Evolutionary conservation across 2,888 invertebrate genomes (phyloP).

Genomic region (Apamea anceps): DNA sequence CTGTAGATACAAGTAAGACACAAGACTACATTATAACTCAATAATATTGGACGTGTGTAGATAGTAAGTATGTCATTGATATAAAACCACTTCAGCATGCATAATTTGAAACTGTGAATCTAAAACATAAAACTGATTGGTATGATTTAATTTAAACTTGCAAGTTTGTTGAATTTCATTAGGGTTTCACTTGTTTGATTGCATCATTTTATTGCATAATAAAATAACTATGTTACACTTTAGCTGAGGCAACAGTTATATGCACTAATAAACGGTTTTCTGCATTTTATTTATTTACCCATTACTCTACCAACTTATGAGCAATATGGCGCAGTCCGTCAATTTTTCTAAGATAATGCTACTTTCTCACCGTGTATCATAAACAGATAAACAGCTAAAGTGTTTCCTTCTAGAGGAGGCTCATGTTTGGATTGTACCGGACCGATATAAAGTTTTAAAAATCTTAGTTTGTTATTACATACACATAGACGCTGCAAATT

Average conservation of each 20-base stretch:
- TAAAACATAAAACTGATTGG: constrained; percentile 32
- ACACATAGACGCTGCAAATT: not conserved
- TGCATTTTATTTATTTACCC: not conserved
- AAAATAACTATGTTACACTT: constrained; percentile 8
- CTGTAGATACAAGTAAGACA: constrained; percentile 15
- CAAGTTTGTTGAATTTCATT: constrained; percentile 36
- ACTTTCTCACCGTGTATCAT: not conserved
- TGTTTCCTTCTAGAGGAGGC: not conserved
- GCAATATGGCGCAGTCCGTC: not conserved
- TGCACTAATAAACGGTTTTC: constrained; percentile 9
- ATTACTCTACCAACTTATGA: not conserved
- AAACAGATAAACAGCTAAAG: not conserved
- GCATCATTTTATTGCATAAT: constrained; percentile 40
- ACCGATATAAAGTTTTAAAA: not conserved
- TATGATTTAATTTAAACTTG: constrained; percentile 47
- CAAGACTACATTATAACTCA: not conserved
- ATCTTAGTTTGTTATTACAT: not conserved
- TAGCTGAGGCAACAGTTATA: constrained; percentile 10
- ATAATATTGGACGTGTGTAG: constrained; percentile 3
- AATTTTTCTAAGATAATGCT: not conserved
- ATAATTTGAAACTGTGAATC: constrained; percentile 27
- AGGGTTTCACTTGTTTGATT: constrained; percentile 34
- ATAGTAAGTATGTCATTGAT: constrained; percentile 33
- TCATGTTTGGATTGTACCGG: not conserved
- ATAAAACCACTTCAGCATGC: constrained; percentile 31